phyloP scores from a whole-genome alignment of 2,797 vertebrate species.

The Triplophysa yarkandensis region DNA sequence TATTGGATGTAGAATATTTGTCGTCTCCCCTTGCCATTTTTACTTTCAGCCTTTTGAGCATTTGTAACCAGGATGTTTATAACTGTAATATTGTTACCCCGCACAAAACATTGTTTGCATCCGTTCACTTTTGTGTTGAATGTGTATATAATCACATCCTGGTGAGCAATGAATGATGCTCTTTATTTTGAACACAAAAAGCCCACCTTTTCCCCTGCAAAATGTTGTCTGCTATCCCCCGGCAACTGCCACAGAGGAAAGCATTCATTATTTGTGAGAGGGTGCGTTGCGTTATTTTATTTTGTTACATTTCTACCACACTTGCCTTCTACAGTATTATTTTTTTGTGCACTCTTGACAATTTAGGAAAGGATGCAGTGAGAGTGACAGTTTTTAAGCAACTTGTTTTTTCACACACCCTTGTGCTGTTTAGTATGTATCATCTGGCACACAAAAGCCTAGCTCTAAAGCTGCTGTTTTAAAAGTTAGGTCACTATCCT shows the following conservation, averaged over 20 bases:
- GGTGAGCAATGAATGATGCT: not conserved
- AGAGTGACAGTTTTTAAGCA: not conserved
- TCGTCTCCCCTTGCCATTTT: not conserved
- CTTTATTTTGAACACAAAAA: conserved; percentile 2
- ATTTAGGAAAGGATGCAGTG: not conserved
- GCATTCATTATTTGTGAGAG: conserved; percentile 27
- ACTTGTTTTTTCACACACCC: not conserved
- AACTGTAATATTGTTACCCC: not conserved
- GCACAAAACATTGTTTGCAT: not conserved
- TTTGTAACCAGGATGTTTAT: not conserved
- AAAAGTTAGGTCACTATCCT: not conserved
- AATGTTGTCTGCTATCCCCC: conserved; percentile 5
- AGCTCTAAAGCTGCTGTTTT: not conserved
- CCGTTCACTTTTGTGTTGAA: not conserved
- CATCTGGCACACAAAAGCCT: not conserved
- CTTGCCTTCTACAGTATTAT: not conserved
- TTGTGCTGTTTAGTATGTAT: not conserved
- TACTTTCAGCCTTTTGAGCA: not conserved
- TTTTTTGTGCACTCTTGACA: not conserved
- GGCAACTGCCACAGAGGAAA: conserved; percentile 12
- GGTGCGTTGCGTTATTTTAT: not conserved
- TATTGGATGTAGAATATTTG: not conserved
- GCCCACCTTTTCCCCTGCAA: not conserved
- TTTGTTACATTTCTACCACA: conserved; percentile 15
- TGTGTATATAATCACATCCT: not conserved